Evolutionary conservation across 2,888 invertebrate genomes (phyloP), one percentile per base, ranked within the genome.

Genomic region (Stenodema calcarata): DNA sequence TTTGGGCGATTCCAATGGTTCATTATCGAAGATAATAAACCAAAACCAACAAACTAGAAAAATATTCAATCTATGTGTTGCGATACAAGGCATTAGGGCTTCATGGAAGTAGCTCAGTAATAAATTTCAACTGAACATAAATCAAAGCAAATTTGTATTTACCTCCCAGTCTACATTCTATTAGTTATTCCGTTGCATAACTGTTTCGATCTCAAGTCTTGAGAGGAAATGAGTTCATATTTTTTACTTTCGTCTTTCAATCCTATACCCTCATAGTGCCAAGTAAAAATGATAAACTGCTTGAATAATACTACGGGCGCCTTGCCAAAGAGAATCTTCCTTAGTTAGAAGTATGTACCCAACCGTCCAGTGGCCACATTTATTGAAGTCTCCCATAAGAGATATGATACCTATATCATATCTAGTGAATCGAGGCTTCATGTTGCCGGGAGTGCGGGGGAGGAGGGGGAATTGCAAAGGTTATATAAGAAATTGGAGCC

Each of bases 401-500:
- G 82, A 82, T 69, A 62, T 69, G 82, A 30, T 82, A 82, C 82
- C 82, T 82, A 82, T 82, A 82, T 82, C 82, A 82, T 82, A 54
- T 69, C 82, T 28, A 62, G 82, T 69, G 82, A 41, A 82, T 69
- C 62, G 82, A 69, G 82, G 62, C 41, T 4, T 69, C 69, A 16
- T 30, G 54, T 62, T n/a, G 54, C 50, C 27, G 54, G 80, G 54
- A 54, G 14, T 6, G 78, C 11, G 44, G 18, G 18, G 30, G 80
- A 54, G 80, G 50, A 35, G 30, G 18, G 50, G 28, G 80, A 54
- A 50, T 80, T 54, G 54, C 80, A 80, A 80, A 30, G 80, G 80
- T 80, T 80, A 80, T 80, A 80, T 82, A 82, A 82, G 82, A 82
- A 82, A 82, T 82, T 82, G 82, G 82, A 82, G 82, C 69, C 82